Evolutionary conservation across 2,113 vertebrate genomes (phyloP).

Genomic region (Physeter macrocephalus): DNA sequence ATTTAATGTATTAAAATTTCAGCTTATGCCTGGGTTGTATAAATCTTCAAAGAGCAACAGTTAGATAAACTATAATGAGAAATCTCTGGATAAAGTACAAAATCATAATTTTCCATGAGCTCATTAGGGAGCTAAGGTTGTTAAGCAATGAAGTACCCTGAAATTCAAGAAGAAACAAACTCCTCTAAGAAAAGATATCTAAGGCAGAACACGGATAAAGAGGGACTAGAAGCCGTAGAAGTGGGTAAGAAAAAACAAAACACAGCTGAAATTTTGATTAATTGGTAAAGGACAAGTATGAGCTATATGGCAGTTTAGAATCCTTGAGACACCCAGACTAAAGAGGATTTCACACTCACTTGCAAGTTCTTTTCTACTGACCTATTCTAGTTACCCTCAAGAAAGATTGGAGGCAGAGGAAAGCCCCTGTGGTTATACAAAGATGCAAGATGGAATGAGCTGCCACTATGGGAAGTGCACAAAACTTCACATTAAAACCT

Average conservation of each 20-base stretch:
- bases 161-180: background rate
- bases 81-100: background rate
- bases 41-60: background rate
- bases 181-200: background rate
- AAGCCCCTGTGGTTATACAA: background rate
- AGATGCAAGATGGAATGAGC: background rate
- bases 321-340: background rate
- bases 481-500: background rate
- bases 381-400: background rate
- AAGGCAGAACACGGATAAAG: background rate
- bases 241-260: background rate
- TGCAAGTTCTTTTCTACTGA: background rate
- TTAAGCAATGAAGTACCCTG: background rate
- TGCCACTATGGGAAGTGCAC: background rate
- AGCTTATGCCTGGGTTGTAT: background rate
- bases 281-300: background rate
- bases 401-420: background rate
- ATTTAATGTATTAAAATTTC: constrained; percentile 16
- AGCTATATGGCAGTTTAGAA: background rate
- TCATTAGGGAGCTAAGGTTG: background rate
- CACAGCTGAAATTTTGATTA: background rate
- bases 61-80: constrained; percentile 8
- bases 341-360: background rate
- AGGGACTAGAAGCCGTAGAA: background rate
- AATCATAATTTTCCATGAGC: constrained; percentile 9